Evolutionary conservation across 2,888 invertebrate genomes (phyloP).

Genomic region (Mesoligia furuncula): DNA sequence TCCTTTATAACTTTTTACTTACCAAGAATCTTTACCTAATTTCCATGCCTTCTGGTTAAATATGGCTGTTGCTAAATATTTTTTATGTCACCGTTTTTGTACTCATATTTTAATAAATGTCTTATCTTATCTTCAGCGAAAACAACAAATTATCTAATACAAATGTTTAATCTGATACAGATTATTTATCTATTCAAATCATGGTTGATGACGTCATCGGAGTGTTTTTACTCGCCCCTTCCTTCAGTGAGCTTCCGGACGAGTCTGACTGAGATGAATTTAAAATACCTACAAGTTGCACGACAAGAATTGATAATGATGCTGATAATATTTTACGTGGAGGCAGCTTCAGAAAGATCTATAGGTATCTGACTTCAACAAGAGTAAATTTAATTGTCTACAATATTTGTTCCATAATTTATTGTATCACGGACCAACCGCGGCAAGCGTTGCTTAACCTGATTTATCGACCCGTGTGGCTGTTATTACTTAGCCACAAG

Average conservation of each 20-base stretch:
- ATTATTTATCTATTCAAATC: conserved; percentile 46
- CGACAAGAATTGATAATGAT: conserved; percentile 47
- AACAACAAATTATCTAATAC: conserved; percentile 25
- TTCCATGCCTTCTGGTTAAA: background rate
- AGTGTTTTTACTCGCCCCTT: conserved; percentile 35
- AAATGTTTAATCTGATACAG: conserved; percentile 9
- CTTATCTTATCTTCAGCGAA: background rate
- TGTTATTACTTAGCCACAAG: too few species aligned
- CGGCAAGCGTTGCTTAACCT: too few species aligned
- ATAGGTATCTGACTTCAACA: too few species aligned
- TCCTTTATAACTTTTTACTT: background rate
- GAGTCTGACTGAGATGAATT: conserved; percentile 54
- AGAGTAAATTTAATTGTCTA: background rate
- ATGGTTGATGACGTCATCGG: conserved; percentile 39
- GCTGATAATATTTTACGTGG: conserved; percentile 1
- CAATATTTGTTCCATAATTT: background rate
- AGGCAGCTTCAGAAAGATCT: background rate
- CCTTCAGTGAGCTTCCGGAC: conserved; percentile 15
- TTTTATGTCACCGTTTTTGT: too few species aligned
- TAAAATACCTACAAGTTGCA: conserved; percentile 44
- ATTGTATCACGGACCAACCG: too few species aligned
- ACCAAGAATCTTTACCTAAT: background rate
- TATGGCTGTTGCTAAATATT: too few species aligned
- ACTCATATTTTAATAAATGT: too few species aligned
- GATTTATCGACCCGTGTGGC: too few species aligned